Evolutionary conservation across 2,797 vertebrate genomes (phyloP), one percentile per base, ranked within the genome.

Genomic region (Harpagifer antarcticus): DNA sequence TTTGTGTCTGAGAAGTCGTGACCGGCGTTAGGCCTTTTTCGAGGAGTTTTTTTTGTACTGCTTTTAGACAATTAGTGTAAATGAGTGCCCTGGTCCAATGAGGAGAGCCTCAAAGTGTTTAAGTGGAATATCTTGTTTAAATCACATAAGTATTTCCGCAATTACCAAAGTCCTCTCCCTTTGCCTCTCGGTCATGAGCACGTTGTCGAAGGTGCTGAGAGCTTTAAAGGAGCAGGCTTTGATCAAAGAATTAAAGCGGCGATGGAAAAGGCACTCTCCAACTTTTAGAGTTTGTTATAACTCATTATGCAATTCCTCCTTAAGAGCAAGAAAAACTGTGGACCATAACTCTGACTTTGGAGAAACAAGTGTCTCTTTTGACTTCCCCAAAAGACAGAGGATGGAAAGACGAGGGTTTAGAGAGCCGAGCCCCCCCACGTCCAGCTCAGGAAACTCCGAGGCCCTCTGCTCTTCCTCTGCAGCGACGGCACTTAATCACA

Each of bases 401-500:
- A 65, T 78, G 59, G 69, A 70, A 52, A 79, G 61, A 45, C 20
- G 0, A 76, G 72, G 72, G 73, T 83, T 85, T 78, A 84, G 54
- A 79, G 73, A 58, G 52, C 54, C 5, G 4, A 53, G 5, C 61
- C 68, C 80, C 58, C 75, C 53, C 71, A 72, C 71, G 49, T 82
- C 72, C 80, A 85, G 64, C 76, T 84, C 87, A 92, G 91, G 90
- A 92, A 93, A 86, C 87, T 72, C 79, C 44, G 15, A 37, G 84
- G 79, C 58, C 88, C 77, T 68, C 84, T 85, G 84, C 79, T 87
- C 83, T 91, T 91, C 86, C 86, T 91, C 82, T 65, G 43, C 75
- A 27, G 48, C 68, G 84, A 88, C 60, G 61, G 68, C 74, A 82
- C 81, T 90, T 79, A 76, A 89, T 91, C 90, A 91, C 74, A 75